Evolutionary conservation across 2,797 vertebrate species (phyloP), one percentile per base, ranked within the genome.

Genomic region (Scarus forsteni): DNA sequence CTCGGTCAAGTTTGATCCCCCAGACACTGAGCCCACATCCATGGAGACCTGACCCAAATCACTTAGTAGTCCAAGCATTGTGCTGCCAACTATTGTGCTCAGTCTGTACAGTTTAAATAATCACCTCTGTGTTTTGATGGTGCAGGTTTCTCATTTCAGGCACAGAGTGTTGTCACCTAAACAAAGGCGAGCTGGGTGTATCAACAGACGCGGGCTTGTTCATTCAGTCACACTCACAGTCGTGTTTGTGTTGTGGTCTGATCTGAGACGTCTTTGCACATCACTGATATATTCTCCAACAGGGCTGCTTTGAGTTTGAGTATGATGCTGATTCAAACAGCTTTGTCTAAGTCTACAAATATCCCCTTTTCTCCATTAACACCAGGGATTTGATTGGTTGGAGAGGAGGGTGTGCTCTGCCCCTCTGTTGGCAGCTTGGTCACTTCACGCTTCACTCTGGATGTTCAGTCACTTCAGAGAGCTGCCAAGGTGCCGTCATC

Each of bases 321-420:
- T 69, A 12, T 5, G 13, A 50, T 27, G 14, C n/a, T 52, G 7
- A 48, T 19, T 5, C 19, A 51, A 40, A 18, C 12, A 0, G n/a
- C 14, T 36, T 16, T 60, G 0, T 40, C 12, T 0, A 1, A 40
- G 19, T 11, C 3, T 8, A 0, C 19, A 36, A 48, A 49, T 8
- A 34, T 19, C 13, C 11, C 34, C 10, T 3, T 54, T 40, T 39
- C 52, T 9, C 10, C 4, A 54, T 54, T 15, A n/a, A 38, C 13
- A n/a, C 52, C 3, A 3, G 13, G 34, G 12, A 54, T 72, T 43
- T 58, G 49, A 90, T 90, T 89, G 85, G 83, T 57, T 27, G 0
- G 55, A 18, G 10, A 12, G 40, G 52, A 78, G 73, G 89, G 88
- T 70, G 83, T 85, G 66, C 58, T 57, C 59, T 0, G 0, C 6